phyloP scores from a whole-genome alignment of 1,140 invertebrate genomes.

The Lasaia peninsularis region DNA sequence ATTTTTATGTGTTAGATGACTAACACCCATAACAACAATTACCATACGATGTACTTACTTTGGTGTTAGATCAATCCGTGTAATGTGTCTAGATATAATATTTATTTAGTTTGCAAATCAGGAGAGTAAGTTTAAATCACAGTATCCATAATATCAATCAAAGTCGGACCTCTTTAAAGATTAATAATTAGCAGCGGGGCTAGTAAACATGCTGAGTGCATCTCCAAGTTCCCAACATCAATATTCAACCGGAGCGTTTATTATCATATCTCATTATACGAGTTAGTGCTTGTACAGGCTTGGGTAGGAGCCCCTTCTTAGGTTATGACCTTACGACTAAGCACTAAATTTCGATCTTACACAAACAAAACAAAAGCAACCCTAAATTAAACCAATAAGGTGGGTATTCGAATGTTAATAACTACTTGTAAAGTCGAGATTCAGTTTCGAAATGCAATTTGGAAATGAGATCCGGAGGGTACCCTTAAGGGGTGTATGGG shows the following conservation, averaged over 20 bases:
- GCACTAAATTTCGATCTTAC: slow-evolving; percentile 56
- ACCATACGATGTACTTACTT: too few species aligned
- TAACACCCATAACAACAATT: too few species aligned
- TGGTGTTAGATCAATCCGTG: too few species aligned
- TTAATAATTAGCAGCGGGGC: slow-evolving; percentile 48
- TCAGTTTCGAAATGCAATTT: slow-evolving; percentile 74
- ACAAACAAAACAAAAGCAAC: slow-evolving; percentile 34
- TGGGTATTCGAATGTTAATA: slow-evolving; percentile 33
- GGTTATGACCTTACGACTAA: slow-evolving; percentile 64
- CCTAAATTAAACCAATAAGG: slow-evolving; percentile 33
- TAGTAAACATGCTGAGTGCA: slow-evolving; percentile 60
- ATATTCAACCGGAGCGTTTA: slow-evolving; percentile 73
- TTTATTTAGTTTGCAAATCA: too few species aligned
- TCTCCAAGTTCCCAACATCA: slow-evolving; percentile 67
- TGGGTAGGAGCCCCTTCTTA: slow-evolving; percentile 65
- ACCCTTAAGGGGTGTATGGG: slow-evolving; percentile 63
- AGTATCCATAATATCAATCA: slow-evolving; percentile 6
- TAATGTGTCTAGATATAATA: too few species aligned
- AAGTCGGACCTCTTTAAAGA: slow-evolving; percentile 16
- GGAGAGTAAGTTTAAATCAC: background rate
- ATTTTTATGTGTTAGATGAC: too few species aligned
- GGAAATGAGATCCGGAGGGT: slow-evolving; percentile 73
- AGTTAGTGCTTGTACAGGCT: slow-evolving; percentile 71
- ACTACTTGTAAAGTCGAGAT: slow-evolving; percentile 64
- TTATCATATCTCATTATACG: slow-evolving; percentile 77